phyloP scores from a whole-genome alignment of 2,797 vertebrate genomes.

The Tadarida brasiliensis region DNA sequence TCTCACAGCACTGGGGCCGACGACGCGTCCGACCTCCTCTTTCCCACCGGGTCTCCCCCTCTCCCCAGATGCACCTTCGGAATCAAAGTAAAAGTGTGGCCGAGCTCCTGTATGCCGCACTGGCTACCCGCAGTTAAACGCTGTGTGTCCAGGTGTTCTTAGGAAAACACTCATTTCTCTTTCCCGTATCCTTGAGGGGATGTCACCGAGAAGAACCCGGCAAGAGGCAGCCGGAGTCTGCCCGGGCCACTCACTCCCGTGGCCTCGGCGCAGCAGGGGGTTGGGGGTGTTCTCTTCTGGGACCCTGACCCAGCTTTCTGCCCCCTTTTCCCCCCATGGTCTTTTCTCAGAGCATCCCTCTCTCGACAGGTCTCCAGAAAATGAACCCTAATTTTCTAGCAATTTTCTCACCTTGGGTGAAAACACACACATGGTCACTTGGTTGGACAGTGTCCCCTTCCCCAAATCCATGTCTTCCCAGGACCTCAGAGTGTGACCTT shows the following conservation, averaged over 20 bases:
- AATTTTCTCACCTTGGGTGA: accelerated
- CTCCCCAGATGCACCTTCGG: accelerated
- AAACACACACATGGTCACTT: accelerated
- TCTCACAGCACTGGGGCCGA: accelerated
- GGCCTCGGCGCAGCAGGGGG: neutral
- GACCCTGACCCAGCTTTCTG: neutral
- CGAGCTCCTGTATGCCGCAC: too few species aligned
- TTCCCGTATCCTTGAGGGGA: too few species aligned
- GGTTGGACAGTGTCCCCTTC: too few species aligned
- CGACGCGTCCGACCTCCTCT: accelerated
- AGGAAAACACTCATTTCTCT: neutral
- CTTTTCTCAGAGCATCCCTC: neutral
- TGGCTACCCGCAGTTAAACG: neutral
- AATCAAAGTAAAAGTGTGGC: accelerated
- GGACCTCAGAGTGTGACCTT: neutral
- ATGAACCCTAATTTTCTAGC: too few species aligned
- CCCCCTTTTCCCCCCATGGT: accelerated
- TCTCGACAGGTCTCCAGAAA: neutral
- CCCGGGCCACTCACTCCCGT: accelerated
- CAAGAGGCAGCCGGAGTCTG: neutral
- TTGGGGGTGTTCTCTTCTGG: accelerated
- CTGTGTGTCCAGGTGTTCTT: neutral
- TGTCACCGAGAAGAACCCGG: neutral
- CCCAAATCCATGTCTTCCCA: accelerated
- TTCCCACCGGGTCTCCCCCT: neutral